Conservation (phyloP, 2,888 invertebrate species). For the Archips xylosteana region DNA sequence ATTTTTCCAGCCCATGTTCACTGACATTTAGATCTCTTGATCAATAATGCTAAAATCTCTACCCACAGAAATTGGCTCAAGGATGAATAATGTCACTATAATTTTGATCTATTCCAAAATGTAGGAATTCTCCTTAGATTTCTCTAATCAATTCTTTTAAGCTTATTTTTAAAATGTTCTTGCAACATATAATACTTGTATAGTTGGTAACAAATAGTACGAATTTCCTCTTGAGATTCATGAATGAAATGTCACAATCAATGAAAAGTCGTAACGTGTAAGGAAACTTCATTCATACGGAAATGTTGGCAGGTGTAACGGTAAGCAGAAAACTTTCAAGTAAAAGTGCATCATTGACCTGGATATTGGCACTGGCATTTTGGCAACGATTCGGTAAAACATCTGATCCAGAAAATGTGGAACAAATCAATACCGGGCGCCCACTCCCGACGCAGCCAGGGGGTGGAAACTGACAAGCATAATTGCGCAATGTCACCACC, state of each 20-base stretch:
- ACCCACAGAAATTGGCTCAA: no score
- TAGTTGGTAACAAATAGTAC: constrained; percentile 5
- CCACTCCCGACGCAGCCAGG: constrained; percentile 63
- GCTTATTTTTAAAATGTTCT: not conserved
- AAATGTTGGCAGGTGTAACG: constrained; percentile 9
- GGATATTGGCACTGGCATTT: constrained; percentile 37
- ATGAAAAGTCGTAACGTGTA: constrained; percentile 29
- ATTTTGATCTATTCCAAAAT: not conserved
- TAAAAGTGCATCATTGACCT: constrained; percentile 32
- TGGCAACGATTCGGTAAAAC: constrained; percentile 53
- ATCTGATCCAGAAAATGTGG: constrained; percentile 73
- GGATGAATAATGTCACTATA: not conserved
- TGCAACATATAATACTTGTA: not conserved
- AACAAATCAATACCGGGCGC: constrained; percentile 81
- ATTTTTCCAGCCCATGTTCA: no score
- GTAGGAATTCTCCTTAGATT: not conserved
- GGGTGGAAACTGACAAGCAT: constrained; percentile 75
- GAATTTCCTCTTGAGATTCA: constrained; percentile 3
- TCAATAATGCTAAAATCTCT: no score
- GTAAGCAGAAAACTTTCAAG: not conserved
- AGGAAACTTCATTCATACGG: constrained; percentile 15
- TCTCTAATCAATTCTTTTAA: not conserved
- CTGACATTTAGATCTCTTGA: no score
- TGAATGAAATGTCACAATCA: constrained; percentile 35
- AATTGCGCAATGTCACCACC: constrained; percentile 79